Percentiles rank a stretch among this genome's conserved stretches.
Evolutionary conservation across 1,140 invertebrate species (phyloP).

Genomic region (Plutomurus gul): DNA sequence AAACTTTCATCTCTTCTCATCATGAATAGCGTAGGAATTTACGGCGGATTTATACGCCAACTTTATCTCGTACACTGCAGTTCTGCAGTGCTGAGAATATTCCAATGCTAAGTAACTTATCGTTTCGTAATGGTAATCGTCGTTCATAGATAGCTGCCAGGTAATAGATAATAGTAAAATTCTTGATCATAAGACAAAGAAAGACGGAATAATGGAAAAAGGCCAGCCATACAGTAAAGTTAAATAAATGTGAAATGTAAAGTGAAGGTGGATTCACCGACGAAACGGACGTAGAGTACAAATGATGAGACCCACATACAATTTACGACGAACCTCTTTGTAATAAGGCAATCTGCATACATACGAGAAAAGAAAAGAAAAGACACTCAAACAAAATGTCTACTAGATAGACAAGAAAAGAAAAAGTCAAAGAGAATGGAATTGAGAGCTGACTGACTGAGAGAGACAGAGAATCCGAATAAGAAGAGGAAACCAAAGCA

Average conservation of each 20-base stretch:
- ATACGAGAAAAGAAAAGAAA: conserved; percentile 9
- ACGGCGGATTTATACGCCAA: background rate
- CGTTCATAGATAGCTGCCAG: background rate
- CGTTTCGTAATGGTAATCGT: background rate
- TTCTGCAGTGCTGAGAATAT: background rate
- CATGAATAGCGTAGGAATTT: conserved; percentile 8
- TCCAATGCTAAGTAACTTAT: background rate
- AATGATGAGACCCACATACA: background rate
- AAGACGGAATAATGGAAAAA: no score
- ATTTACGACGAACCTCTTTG: background rate
- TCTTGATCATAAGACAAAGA: no score
- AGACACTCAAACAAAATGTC: background rate
- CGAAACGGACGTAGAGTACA: background rate
- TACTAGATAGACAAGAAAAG: background rate
- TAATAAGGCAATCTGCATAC: conserved; percentile 17
- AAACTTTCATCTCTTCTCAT: conserved; percentile 10
- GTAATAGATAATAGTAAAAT: no score
- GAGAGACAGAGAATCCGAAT: no score
- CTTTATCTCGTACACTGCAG: background rate
- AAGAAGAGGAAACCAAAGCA: background rate
- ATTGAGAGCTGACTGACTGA: no score
- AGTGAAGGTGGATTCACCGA: no score
- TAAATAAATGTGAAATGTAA: no score
- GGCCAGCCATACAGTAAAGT: no score
- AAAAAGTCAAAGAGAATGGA: no score